Evolutionary conservation across 2,797 vertebrate species (phyloP), one percentile per base, ranked within the genome.

Genomic region (Spheniscus humboldti): DNA sequence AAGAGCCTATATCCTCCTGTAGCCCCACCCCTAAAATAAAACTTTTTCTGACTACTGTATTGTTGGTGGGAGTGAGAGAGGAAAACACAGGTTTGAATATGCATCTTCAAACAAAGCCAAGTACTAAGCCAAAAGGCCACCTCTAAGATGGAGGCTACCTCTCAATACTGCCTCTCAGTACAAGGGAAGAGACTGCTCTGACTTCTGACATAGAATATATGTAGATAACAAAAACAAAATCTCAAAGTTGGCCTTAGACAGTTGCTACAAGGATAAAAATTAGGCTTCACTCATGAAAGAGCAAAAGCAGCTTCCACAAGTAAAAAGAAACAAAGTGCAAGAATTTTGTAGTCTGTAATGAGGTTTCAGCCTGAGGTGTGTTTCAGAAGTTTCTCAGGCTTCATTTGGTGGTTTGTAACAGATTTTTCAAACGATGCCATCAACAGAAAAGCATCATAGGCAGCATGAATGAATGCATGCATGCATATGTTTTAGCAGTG

Each of bases 101-200:
- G 91, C 91, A 87, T 50, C 88, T 84, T 90, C 45, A 88, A 88
- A 96, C 92, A 97, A 97, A 95, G 84, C 84, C 88, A 97, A 91
- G 72, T 78, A 90, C 87, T 78, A 68, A 92, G 66, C 78, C 85
- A 92, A 88, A 95, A 90, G 77, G 78, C 78, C 62, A 64, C 60
- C 78, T 80, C 72, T 48, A 88, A 55, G 33, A 81, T 1, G 14
- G 56, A 82, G 24, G 37, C 24, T 66, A 87, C 28, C 45, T 79
- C 90, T 75, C 31, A 73, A 10, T 64, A 66, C 47, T 79, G 74
- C 63, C 80, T 84, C 73, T 71, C 83, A 93, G 25, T 14, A 66
- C 33, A 87, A 82, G n/a, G 11, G 62, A 94, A 90, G 69, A 87
- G 72, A 81, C 52, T 68, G 60, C 73, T 72, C 62, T 47, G 39